These are phyloP conservation scores for Pilophorus perplexus DNA, from an alignment of 2,888 invertebrate species.

Conservation along the genomic window DNA sequence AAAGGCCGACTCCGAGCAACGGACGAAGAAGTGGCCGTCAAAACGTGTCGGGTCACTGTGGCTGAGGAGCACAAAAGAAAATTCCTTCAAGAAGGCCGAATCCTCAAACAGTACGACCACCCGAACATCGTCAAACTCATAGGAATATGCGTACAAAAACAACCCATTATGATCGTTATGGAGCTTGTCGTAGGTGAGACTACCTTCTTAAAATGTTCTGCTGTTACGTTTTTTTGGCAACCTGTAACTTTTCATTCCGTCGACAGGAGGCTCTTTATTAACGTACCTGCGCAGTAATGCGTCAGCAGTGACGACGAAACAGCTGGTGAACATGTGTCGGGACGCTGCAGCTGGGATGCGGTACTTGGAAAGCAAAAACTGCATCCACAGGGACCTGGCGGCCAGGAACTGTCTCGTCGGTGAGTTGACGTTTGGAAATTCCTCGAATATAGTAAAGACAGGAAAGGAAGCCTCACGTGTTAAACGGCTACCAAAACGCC, in stretches of 20 bases:
- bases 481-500: too few relatives aligned
- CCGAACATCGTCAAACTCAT: conserved; percentile 94
- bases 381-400: conserved; percentile 93
- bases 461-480: too few relatives aligned
- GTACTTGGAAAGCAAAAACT: conserved; percentile 91
- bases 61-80: conserved; percentile 92
- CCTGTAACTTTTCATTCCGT: too few relatives aligned
- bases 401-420: conserved; percentile 90
- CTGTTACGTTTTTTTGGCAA: too few relatives aligned
- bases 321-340: conserved; percentile 83
- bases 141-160: conserved; percentile 96
- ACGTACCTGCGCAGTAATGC: conserved; percentile 83
- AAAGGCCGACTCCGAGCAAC: conserved; percentile 81
- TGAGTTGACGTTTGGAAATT: conserved; percentile 52
- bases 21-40: conserved; percentile 87
- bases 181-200: conserved; percentile 72
- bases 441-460: not conserved
- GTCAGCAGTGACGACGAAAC: conserved; percentile 61
- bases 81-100: conserved; percentile 91
- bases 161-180: conserved; percentile 99
- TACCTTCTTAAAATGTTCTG: too few relatives aligned
- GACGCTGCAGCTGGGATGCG: conserved; percentile 94
- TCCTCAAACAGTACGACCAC: conserved; percentile 94
- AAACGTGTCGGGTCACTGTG: conserved; percentile 89
- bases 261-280: conserved; percentile 79